Base-by-base conservation (phyloP, 2,888 invertebrate genomes). In the Apamea epomidion region DNA sequence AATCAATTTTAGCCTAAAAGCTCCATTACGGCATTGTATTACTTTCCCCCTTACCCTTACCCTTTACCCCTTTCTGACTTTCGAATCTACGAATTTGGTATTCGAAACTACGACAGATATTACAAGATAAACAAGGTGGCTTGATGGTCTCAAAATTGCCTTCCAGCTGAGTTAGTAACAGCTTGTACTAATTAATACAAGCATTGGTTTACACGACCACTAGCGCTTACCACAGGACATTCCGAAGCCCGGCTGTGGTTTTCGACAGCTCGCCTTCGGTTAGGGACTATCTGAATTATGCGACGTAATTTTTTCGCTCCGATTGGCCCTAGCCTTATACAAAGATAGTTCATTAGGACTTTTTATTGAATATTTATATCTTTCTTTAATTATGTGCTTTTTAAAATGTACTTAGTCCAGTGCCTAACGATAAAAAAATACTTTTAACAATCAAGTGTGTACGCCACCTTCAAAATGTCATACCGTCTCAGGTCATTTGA, bases 401-500 rank as follows among this genome's bases (percentile, higher is more conserved):
- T 1, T 10, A 58, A 25, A 58, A 25, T 58, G 25, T 58, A 12
- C 3, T 25, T 25, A n/a, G 25, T 4, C 10, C 58, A 58, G 25
- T 25, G 25, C 10, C 3, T 58, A 58, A n/a, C 25, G n/a, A 58
- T 58, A 25, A n/a, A 58, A 58, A 58, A 58, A 2, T 2, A 51
- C 5, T n/a, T 32, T 16, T 29, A 25, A 0, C 37, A 2, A 12
- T 16, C 48, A 21, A 81, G 74, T 77, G 62, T 81, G 37, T 16
- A 82, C 21, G 64, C 68, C 32, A 85, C 18, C 21, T 85, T 71
- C 8, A 37, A 81, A 85, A 72, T 73, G 70, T 72, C 75, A 82
- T n/a, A 76, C 16, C 25, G 68, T 81, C 68, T 54, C 32, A 32
- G 42, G 21, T 73, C 82, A 73, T 82, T 80, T 87, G 87, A 87